phyloP scores from a whole-genome alignment of 2,888 invertebrate genomes.

The Cataglyphis albicans region DNA sequence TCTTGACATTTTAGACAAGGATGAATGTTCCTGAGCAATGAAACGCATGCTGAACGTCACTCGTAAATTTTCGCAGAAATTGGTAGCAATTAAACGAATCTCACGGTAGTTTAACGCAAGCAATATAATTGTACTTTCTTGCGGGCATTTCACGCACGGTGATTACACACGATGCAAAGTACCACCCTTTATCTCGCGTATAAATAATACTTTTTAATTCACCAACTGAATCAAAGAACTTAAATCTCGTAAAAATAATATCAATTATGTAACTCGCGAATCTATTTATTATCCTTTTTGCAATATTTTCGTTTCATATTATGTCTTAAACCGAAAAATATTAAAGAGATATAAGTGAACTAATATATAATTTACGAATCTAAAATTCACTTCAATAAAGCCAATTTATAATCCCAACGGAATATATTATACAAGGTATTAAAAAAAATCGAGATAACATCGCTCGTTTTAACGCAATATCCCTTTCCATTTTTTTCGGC shows the following conservation, averaged over 20 bases:
- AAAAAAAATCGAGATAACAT: conserved; percentile 8
- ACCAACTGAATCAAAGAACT: background rate
- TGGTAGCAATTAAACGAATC: conserved; percentile 63
- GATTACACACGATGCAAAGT: background rate
- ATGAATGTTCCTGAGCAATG: conserved; percentile 22
- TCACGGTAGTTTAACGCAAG: conserved; percentile 55
- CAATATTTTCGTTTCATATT: background rate
- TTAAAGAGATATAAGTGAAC: background rate
- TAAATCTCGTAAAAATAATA: background rate
- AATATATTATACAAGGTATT: background rate
- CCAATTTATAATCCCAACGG: background rate
- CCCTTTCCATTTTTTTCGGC: conserved; percentile 44
- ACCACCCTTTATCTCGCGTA: conserved; percentile 4
- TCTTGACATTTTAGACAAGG: conserved; percentile 40
- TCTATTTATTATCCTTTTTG: background rate
- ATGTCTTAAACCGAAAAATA: background rate
- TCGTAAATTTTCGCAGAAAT: conserved; percentile 66
- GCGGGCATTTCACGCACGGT: conserved; percentile 31
- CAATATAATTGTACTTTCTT: conserved; percentile 72
- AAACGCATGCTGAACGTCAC: conserved; percentile 45
- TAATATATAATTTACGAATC: background rate
- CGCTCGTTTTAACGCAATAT: conserved; percentile 57
- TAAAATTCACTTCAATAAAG: background rate
- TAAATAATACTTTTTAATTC: conserved; percentile 1
- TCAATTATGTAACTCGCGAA: background rate